Conservation (phyloP, 2,113 vertebrate species). For the Dolichallabes microphthalmus region DNA sequence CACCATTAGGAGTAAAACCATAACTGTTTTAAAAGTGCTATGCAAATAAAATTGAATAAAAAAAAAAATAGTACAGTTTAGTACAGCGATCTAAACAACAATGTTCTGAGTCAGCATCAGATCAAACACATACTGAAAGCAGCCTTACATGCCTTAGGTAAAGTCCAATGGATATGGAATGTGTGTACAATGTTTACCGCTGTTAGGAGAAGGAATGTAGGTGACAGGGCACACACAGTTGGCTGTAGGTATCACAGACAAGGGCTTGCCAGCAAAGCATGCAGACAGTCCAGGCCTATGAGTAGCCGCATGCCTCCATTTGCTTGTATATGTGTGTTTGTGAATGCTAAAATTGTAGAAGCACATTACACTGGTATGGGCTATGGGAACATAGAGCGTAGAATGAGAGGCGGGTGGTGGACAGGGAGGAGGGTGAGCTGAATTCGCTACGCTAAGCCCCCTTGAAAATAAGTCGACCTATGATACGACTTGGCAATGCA, state of each 20-base stretch:
- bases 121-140: constrained; percentile 27
- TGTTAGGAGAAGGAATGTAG: constrained; percentile 10
- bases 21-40: too few relatives aligned
- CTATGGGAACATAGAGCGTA: constrained; percentile 9
- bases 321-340: neutral
- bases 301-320: neutral
- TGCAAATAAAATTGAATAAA: neutral
- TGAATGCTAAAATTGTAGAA: neutral
- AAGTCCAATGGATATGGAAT: neutral
- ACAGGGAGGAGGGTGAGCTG: neutral
- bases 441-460: constrained; percentile 8
- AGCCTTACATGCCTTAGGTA: neutral
- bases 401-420: constrained; percentile 10
- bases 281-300: constrained; percentile 10
- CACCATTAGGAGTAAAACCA: too few relatives aligned
- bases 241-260: constrained; percentile 29
- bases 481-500: constrained; percentile 41
- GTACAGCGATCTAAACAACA: neutral
- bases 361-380: constrained; percentile 18
- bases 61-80: neutral
- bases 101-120: constrained; percentile 6
- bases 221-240: constrained; percentile 36
- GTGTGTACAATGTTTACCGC: neutral
- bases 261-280: constrained; percentile 23
- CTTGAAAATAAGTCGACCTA: constrained; percentile 39